Percentiles rank a stretch among this genome's conserved stretches.
These are phyloP conservation scores for Molothrus ater DNA, from an alignment of 2,797 vertebrate species.

Conservation along the genomic window DNA sequence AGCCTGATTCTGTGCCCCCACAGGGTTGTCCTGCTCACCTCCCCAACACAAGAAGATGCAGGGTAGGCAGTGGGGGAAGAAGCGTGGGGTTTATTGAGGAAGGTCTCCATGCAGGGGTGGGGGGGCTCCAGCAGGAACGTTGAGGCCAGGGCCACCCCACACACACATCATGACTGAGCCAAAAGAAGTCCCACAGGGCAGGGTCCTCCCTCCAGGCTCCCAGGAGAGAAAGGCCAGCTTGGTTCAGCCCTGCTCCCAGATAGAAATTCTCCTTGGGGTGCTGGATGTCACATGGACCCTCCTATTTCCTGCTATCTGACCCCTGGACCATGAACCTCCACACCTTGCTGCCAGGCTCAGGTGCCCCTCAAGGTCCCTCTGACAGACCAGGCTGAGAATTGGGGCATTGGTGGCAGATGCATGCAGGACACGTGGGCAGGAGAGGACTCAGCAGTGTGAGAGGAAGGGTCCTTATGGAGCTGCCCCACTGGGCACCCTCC, in stretches of 20 bases:
- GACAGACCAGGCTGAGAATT: not conserved
- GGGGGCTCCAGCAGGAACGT: not conserved
- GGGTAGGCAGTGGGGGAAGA: not conserved
- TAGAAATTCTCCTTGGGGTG: not conserved
- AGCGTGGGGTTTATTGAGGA: constrained; percentile 41
- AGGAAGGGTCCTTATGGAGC: not conserved
- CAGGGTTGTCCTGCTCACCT: accelerated
- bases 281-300: not conserved
- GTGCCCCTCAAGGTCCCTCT: not conserved
- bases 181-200: not conserved
- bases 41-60: not conserved
- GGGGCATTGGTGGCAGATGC: not conserved
- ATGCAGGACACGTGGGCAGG: not conserved
- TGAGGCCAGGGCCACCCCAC: not conserved
- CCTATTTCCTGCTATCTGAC: not conserved
- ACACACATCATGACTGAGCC: not conserved
- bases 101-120: not conserved
- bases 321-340: not conserved
- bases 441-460: not conserved
- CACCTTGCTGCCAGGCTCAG: not conserved
- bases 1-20: not conserved
- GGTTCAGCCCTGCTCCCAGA: not conserved
- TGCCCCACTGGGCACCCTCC: not conserved
- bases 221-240: not conserved
- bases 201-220: not conserved